Evolutionary conservation across 1,140 invertebrate species (phyloP), one percentile per base, ranked within the genome.

Genomic region (Cherax quadricarinatus): DNA sequence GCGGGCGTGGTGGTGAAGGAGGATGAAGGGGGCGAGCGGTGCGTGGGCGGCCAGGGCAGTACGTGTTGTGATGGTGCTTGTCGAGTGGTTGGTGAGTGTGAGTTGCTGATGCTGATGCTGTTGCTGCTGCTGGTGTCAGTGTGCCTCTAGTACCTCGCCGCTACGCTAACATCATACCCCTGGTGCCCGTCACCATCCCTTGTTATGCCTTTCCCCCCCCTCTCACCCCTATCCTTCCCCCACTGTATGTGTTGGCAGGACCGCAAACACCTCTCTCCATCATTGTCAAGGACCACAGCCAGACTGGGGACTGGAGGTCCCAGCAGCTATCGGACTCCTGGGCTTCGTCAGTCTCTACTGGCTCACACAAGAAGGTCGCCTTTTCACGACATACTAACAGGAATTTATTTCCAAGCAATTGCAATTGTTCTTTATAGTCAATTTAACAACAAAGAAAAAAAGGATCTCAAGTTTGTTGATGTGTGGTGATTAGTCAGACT

Each of bases 1-100:
- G 85, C 62, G 70, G n/a, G 79, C 48, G 79, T 51, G 48, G 48
- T 16, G 48, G 21, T n/a, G 9, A 21, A 81, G 51, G 48, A 81
- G 70, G 57, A 86, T 83, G 83, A 80, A 41, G 83, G 70, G 84
- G 84, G 73, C 14, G 48, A 30, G 53, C 49, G 86, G 78, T 12
- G 86, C 53, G 73, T 16, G 70, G 21, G 79, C 30, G 75, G 73
- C 78, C 84, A 80, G n/a, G 78, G n/a, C 75, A 84, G 51, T 81
- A 73, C 60, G 82, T 87, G 57, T 91, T 86, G 85, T 91, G 85
- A 73, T 87, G 73, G 70, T 91, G 89, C 78, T 87, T 91, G 89
- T 86, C 49, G 70, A 86, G 84, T 91, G 89, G 89, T 86, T 91
- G 53, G 14, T 91, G 78, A 87, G 83, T 86, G 70, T 91, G 89